Base-by-base conservation (phyloP, 2,888 invertebrate species). In the Hymenopus coronatus region DNA sequence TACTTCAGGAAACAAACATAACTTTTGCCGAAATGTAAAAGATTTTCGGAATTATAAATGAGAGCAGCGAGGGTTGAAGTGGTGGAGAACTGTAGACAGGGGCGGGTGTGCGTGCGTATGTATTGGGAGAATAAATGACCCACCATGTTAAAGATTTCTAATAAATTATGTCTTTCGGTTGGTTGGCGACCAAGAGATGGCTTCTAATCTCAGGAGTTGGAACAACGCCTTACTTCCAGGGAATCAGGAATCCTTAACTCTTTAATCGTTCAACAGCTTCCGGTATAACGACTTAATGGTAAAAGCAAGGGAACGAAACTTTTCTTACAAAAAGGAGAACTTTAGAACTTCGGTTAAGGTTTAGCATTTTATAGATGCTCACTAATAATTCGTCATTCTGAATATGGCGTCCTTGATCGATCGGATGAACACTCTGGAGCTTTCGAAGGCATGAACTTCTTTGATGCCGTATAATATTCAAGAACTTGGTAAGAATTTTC, bases 1-100 rank as follows among this genome's bases (percentile, higher is more conserved):
- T 87, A 87, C 87, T 87, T 82, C 87, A 33, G 87, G 87, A 89
- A 89, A 89, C 89, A 89, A 89, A 89, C 89, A 89, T 89, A 89
- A 89, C 89, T 89, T 89, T 89, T 82, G 87, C 87, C 87, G 87
- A 87, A 87, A 87, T 87, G 87, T 87, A 87, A 87, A 87, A 87
- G 87, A 87, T 87, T 87, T 87, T n/a, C 30, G 40, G 87, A 87
- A 87, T 87, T 87, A 87, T 87, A 87, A 87, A 87, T 87, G 87
- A 87, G 82, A 70, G 30, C 27, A 33, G 33, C 20, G 87, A 87
- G 87, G 40, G 40, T 40, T 40, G 40, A 40, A 40, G 40, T 40
- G 40, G 40, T 40, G 40, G 54, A 20, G 40, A 33, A 87, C 33
- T 82, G 30, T 82, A 40, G 82, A n/a, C 15, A 82, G 87, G 87